Evolutionary conservation across 2,888 invertebrate species (phyloP), one percentile per base, ranked within the genome.

Genomic region (Chalcis sispes): DNA sequence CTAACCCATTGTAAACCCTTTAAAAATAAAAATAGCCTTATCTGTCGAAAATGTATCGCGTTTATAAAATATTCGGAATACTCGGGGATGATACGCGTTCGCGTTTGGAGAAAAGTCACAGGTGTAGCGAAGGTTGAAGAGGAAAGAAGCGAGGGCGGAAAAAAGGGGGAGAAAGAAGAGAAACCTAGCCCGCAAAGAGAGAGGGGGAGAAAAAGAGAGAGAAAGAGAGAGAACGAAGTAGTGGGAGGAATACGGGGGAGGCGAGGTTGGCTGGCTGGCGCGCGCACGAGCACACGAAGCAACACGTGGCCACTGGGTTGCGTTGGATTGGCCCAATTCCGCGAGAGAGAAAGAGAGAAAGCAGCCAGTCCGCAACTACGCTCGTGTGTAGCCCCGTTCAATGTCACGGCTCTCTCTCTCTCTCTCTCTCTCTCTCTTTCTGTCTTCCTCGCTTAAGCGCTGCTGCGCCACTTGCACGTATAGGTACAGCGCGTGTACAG

Each of bases 251-350:
- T 27, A 13, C 3, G 20, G n/a, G 27, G 46, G 46, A 10, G 20
- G n/a, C n/a, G n/a, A 18, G 29, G 52, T 20, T 25, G 23, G 23
- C 36, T 32, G 56, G 42, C 65, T 58, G 18, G 64, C 54, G 46
- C 46, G 20, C 52, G 72, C 48, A 73, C 65, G 65, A 23, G 64
- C 54, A 36, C 46, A 25, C 52, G 72, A 56, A 73, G 77, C 77
- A 77, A 77, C 77, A 77, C 77, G 77, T 77, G 75, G 77, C 72
- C 73, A 65, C 66, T 70, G 77, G 70, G 42, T 66, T 61, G 56
- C 52, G 62, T 61, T 75, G 74, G 75, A 77, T 75, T 77, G 77
- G 74, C 77, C 77, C 64, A 75, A 74, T 72, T 74, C 69, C 36
- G 42, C 58, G 7, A 15, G 54, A 36, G 36, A 36, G 10, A 4